Conservation (phyloP, 2,113 vertebrate genomes). For the Gopherus evgoodei region DNA sequence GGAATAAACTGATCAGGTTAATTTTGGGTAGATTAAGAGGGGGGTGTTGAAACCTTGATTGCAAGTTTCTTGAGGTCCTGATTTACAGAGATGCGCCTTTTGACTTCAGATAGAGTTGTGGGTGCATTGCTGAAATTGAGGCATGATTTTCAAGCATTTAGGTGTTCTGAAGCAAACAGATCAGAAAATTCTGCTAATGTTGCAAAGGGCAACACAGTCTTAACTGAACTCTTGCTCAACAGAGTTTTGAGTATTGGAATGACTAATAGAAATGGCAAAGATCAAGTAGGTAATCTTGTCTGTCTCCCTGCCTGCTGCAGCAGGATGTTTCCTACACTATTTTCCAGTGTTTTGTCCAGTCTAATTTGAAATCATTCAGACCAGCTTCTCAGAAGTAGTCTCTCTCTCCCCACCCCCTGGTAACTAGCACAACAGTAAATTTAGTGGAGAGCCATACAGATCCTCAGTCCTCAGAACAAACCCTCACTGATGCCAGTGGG, state of each 20-base stretch:
- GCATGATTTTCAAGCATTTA: background rate
- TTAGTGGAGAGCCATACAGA: background rate
- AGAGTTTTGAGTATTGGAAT: background rate
- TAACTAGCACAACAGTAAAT: conserved; percentile 30
- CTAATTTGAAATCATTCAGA: conserved; percentile 53
- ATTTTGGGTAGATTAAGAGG: background rate
- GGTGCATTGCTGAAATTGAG: rapidly evolving
- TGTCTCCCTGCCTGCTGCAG: background rate
- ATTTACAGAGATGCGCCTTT: background rate
- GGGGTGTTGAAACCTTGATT: background rate
- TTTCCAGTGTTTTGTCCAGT: conserved; percentile 36
- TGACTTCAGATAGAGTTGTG: background rate
- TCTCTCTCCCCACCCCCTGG: rapidly evolving
- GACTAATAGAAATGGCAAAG: background rate
- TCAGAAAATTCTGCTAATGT: background rate
- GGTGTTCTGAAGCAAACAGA: background rate
- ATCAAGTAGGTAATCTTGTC: background rate
- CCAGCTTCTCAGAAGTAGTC: conserved; percentile 8
- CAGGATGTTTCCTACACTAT: background rate
- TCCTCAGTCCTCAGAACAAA: background rate
- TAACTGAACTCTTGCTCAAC: background rate
- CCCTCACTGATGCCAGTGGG: background rate
- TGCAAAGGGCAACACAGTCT: background rate
- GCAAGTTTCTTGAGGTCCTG: background rate
- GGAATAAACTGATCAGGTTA: background rate